Conservation (phyloP, 1,140 invertebrate genomes). For the Proctacanthus coquilletti region DNA sequence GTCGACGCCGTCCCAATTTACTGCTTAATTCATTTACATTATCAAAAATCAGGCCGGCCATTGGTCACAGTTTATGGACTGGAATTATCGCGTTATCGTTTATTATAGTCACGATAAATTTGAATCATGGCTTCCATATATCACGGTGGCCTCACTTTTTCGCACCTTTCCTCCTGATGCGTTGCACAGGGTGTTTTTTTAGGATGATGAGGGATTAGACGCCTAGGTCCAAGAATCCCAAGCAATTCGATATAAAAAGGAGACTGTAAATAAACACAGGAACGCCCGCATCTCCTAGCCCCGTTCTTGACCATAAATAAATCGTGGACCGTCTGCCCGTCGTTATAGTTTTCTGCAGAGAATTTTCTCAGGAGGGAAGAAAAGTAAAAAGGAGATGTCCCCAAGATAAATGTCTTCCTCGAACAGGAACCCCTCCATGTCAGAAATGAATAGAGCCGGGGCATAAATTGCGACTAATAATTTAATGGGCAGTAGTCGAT, state of each 20-base stretch:
- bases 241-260: no score
- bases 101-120: not conserved
- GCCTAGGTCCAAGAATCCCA: no score
- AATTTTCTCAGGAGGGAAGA: not conserved
- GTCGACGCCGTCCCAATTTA: no score
- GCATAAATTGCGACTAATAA: constrained; percentile 5
- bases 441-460: not conserved
- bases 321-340: not conserved
- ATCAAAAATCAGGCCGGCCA: not conserved
- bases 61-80: not conserved
- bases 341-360: not conserved
- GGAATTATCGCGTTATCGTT: not conserved
- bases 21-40: not conserved
- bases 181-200: no score
- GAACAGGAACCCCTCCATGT: not conserved
- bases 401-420: not conserved
- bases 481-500: constrained; percentile 6
- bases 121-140: not conserved
- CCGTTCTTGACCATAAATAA: not conserved
- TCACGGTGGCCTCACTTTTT: not conserved
- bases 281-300: not conserved
- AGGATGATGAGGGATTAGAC: no score
- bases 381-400: not conserved
- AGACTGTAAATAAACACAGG: no score
- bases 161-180: not conserved